These are phyloP conservation scores for Bimastos eiseni DNA, from an alignment of 2,888 invertebrate species.

Conservation along the genomic window DNA sequence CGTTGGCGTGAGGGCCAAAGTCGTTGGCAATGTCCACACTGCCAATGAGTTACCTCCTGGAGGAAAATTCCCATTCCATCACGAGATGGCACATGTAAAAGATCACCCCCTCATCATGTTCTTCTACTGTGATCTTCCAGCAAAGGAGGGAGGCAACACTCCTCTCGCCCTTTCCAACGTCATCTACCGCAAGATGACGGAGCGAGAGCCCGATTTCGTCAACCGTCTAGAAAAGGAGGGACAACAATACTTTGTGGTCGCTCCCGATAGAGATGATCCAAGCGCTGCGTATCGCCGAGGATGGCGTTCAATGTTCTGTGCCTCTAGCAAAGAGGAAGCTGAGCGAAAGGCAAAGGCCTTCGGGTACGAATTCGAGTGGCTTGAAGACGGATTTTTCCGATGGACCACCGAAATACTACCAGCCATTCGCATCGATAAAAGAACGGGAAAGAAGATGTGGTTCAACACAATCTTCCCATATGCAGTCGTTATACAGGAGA, in stretches of 20 bases:
- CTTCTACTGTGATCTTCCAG: slow-evolving; percentile 50
- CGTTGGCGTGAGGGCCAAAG: background rate
- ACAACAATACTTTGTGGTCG: slow-evolving; percentile 45
- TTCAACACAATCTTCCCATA: background rate
- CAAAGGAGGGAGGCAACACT: slow-evolving; percentile 49
- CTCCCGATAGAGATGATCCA: slow-evolving; percentile 49
- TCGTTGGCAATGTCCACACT: background rate
- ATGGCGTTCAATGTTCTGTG: slow-evolving; percentile 49
- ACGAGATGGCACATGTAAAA: slow-evolving; percentile 7
- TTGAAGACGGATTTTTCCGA: background rate
- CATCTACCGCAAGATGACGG: slow-evolving; percentile 46
- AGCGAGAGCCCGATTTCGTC: slow-evolving; percentile 46
- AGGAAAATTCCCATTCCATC: background rate
- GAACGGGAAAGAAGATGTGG: background rate
- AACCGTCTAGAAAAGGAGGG: slow-evolving; percentile 45
- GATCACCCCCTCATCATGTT: slow-evolving; percentile 41
- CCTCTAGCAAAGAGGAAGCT: background rate
- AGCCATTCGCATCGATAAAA: background rate
- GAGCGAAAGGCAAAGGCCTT: background rate
- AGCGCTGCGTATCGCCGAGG: slow-evolving; percentile 50
- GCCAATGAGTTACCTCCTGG: background rate
- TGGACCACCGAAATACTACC: background rate
- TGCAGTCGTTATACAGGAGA: background rate
- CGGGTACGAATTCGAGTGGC: background rate
- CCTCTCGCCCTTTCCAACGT: slow-evolving; percentile 48